Base-by-base conservation (phyloP, 1,140 invertebrate genomes). In the Latrodectus geometricus region DNA sequence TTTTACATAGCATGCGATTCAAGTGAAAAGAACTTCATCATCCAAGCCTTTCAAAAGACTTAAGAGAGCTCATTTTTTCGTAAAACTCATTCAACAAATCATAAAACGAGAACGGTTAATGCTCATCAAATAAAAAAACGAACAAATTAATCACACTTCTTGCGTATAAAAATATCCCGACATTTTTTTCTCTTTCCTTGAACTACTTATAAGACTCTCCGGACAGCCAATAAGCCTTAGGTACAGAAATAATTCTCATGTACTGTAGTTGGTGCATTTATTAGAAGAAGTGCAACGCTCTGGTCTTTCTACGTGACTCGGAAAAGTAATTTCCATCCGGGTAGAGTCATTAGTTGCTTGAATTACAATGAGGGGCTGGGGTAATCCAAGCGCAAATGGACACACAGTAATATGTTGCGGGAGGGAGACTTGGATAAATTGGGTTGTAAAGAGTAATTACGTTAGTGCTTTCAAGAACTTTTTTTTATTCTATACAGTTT, bases 381-480 rank as follows among this genome's bases (percentile, higher is more conserved):
- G 78, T 54, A 81, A 81, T 72, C 68, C 78, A 23, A 35, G 68
- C 50, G 78, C 12, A 76, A 76, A 76, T 20, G 20, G 74, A 56
- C 56, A 76, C 74, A 76, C 74, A 50, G 61, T 52, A 69, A 68
- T 52, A 79, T 65, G 17, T 35, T 61, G 54, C 2, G n/a, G 23
- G 12, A 9, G 48, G n/a, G 69, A 54, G 70, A 15, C 21, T 7
- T 14, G 52, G 20, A 35, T 4, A 73, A 82, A 76, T 69, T 76
- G 73, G 82, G 73, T 54, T 84, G 61, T 76, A 84, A 84, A 76
- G 73, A 84, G 49, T 84, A 69, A 84, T 84, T 84, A 76, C 81
- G 72, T 76, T 76, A 76, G 54, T 84, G 49, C 49, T 35, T n/a
- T 74, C 48, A 52, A 11, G 48, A 20, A 21, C 8, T 21, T 70